Evolutionary conservation across 2,888 invertebrate species (phyloP).

Genomic region (Polietes domitor): DNA sequence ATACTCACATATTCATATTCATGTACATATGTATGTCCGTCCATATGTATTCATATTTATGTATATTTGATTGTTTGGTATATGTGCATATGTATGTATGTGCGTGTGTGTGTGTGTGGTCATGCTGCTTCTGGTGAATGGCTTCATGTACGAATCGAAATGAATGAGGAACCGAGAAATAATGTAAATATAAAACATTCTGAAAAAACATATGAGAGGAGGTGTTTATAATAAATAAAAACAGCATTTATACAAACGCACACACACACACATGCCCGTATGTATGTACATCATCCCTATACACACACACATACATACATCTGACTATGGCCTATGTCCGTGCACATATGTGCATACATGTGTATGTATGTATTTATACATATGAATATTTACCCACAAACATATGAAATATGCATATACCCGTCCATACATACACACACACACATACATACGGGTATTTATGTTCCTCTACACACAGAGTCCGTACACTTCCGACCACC

Average conservation of each 20-base stretch:
- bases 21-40: not conserved
- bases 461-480: not conserved
- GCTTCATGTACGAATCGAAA: slow-evolving; percentile 5
- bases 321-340: not conserved
- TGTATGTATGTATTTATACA: not conserved
- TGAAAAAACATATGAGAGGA: slow-evolving; percentile 33
- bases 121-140: not conserved
- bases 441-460: not conserved
- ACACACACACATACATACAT: no score
- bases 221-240: slow-evolving; percentile 35
- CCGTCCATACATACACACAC: no score
- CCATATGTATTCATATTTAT: not conserved
- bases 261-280: slow-evolving; percentile 11
- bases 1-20: not conserved
- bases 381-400: not conserved
- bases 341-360: not conserved
- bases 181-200: slow-evolving; percentile 43
- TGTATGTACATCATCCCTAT: not conserved
- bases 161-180: slow-evolving; percentile 6
- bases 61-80: not conserved
- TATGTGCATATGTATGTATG: not conserved
- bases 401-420: no score
- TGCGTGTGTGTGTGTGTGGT: not conserved
- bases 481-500: slow-evolving; percentile 25
- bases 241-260: slow-evolving; percentile 18